Evolutionary conservation across 2,888 invertebrate genomes (phyloP).

Genomic region (Drosophila limbata): DNA sequence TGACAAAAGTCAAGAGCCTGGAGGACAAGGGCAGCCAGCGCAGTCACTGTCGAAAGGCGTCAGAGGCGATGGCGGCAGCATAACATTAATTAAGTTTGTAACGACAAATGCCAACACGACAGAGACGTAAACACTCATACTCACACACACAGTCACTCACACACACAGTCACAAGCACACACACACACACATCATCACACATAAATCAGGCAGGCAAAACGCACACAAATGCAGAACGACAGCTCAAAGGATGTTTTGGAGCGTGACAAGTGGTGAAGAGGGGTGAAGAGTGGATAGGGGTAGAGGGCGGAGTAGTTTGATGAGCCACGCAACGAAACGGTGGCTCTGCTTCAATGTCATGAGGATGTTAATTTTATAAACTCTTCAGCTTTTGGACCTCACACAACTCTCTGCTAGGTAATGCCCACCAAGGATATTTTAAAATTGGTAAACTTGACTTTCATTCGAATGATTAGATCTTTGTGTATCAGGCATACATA

Average conservation of each 20-base stretch:
- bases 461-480: neutral
- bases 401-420: conserved; percentile 6
- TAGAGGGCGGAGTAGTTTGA: conserved; percentile 36
- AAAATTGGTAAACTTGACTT: neutral
- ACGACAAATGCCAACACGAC: conserved; percentile 74
- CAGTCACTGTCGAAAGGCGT: conserved; percentile 22
- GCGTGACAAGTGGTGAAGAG: conserved; percentile 51
- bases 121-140: conserved; percentile 60
- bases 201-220: conserved; percentile 60
- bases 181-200: conserved; percentile 46
- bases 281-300: neutral
- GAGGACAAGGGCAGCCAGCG: conserved; percentile 55
- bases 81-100: conserved; percentile 80
- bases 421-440: neutral
- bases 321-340: conserved; percentile 49
- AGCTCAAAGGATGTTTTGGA: conserved; percentile 68
- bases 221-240: conserved; percentile 65
- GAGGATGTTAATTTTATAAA: conserved; percentile 82
- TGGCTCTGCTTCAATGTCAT: conserved; percentile 63
- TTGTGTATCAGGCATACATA: neutral
- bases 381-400: conserved; percentile 60
- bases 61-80: conserved; percentile 60
- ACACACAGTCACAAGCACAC: conserved; percentile 14
- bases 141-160: conserved; percentile 11
- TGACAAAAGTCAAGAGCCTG: conserved; percentile 78